Evolutionary conservation across 1,140 invertebrate species (phyloP).

Genomic region (Halyomorpha halys): DNA sequence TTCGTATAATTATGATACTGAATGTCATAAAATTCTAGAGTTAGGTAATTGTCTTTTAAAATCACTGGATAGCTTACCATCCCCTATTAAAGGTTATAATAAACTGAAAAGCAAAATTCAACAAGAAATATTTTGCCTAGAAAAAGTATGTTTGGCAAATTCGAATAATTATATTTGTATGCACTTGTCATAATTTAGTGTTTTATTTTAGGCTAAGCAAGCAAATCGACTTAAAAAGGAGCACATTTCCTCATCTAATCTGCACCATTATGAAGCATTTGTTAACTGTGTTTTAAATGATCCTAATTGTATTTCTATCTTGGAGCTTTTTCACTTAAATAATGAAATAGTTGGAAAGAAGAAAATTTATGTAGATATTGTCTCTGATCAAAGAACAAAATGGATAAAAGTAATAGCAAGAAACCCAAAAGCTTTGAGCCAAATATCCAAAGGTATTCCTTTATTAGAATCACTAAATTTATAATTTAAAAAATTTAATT

Average conservation of each 20-base stretch:
- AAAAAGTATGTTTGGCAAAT: background rate
- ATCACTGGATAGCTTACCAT: background rate
- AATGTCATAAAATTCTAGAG: background rate
- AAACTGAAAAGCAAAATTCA: conserved; percentile 3
- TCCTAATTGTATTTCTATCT: conserved; percentile 22
- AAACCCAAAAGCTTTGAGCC: conserved; percentile 28
- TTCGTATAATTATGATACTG: background rate
- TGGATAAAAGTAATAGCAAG: conserved; percentile 31
- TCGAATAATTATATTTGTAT: background rate
- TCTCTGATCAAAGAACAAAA: conserved; percentile 23
- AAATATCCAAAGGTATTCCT: conserved; percentile 24
- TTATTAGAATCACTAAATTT: background rate
- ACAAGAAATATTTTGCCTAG: background rate
- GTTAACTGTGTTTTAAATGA: conserved; percentile 18
- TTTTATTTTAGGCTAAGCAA: conserved; percentile 13
- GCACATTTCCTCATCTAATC: conserved; percentile 25
- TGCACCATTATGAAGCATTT: conserved; percentile 27
- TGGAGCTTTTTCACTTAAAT: conserved; percentile 25
- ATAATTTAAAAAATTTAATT: background rate
- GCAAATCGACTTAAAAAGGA: conserved; percentile 25
- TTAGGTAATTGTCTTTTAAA: background rate
- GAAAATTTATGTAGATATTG: conserved; percentile 28
- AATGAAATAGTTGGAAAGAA: conserved; percentile 14
- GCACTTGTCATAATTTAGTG: background rate
- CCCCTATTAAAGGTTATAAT: background rate